Base-by-base conservation (phyloP, 2,113 vertebrate species). In the Tursiops truncatus region DNA sequence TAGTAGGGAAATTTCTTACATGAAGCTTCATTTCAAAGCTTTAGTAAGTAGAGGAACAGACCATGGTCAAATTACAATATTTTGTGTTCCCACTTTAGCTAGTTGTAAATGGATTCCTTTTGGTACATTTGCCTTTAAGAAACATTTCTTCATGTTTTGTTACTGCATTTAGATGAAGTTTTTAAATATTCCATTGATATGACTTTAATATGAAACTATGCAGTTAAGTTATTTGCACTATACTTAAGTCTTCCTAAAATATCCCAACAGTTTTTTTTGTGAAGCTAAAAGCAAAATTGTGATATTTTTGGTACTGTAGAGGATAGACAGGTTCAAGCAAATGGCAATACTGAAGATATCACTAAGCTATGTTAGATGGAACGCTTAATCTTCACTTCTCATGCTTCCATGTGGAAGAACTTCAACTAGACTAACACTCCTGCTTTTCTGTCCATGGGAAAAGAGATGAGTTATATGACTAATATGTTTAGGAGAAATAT, bases 371-470 rank as follows among this genome's bases (percentile, higher is more conserved):
- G 89, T 92, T 90, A 86, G 60, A 96, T 8, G 50, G 96, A 89
- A 97, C 62, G 82, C 85, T 97, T 94, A 97, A 96, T 96, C 92
- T 92, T 84, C 93, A 89, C 44, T n/a, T 95, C 94, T 96, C 94
- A 92, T 74, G 50, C 96, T 97, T 92, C 94, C 56, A 86, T 53
- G 80, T 82, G 60, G 87, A 84, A 86, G 85, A 89, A 90, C 26
- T 94, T 94, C 83, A 82, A 92, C 58, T 82, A 97, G 84, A 86
- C 36, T 56, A 96, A 92, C 80, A 92, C 68, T 87, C 60, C 14
- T 87, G 44, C 33, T 92, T 92, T 96, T 94, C 94, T 83, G 36
- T 60, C 41, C 62, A 94, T 3, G 23, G 63, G 41, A 80, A 58
- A 12, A 96, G 15, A 63, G 94, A 96, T 96, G 26, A 94, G 73